Evolutionary conservation across 2,797 vertebrate species (phyloP), one percentile per base, ranked within the genome.

Genomic region (Rallus crepitans): DNA sequence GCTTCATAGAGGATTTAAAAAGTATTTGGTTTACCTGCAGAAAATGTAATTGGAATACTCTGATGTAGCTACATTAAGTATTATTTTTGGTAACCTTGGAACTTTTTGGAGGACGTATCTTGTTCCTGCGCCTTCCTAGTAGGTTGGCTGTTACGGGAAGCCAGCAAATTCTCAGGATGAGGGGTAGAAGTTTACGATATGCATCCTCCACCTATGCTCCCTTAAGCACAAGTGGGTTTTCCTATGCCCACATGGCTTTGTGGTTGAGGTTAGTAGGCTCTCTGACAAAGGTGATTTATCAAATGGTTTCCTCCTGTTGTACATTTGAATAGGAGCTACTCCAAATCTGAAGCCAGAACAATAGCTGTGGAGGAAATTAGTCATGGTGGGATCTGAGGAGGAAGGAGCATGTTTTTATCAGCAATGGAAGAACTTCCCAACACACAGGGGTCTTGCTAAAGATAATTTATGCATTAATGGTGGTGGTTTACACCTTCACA

Each of bases 321-420:
- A 68, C 52, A 27, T 90, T 94, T 94, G 73, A 95, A 90, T 53
- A 94, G 90, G 70, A 95, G 37, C 56, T 87, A 21, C 71, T 96
- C 68, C 87, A 94, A 83, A 93, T 96, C 59, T 87, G 71, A 93
- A 78, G 64, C 75, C 48, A 95, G 93, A 97, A 97, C 95, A 97
- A 97, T 96, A 87, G 92, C 39, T 42, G 1, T 50, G 55, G 92
- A 95, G 94, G 96, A 96, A 95, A 92, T 96, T 95, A 96, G 87
- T 97, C 94, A 95, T 91, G 92, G 81, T 91, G 35, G 37, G 53
- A 57, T 84, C 87, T 89, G 77, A 85, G 78, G 90, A 94, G 93
- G 96, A 96, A 96, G 88, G 71, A 87, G 77, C 47, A 4, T 93
- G 86, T 95, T 95, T 94, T 94, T 94, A 96, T 90, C 95, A 91